Conservation (phyloP, 2,888 invertebrate species). For the Rapana venosa region DNA sequence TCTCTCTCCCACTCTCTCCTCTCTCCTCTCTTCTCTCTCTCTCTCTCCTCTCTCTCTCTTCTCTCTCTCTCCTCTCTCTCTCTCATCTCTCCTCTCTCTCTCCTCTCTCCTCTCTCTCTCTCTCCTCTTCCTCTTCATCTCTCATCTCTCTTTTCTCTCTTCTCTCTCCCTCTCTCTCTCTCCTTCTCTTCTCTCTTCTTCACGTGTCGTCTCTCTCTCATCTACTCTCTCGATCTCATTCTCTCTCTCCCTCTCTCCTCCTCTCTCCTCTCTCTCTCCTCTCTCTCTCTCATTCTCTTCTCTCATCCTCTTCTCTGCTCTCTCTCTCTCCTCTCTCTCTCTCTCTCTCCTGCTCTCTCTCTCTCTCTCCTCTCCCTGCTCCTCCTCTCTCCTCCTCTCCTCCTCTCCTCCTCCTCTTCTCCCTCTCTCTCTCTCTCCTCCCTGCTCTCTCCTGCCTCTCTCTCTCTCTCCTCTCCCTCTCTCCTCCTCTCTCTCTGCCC, state of each 20-base stretch:
- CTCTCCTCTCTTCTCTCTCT: not conserved
- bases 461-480: not conserved
- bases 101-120: not conserved
- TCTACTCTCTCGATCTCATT: not conserved
- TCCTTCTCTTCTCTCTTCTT: not conserved
- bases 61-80: not conserved
- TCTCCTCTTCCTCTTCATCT: not conserved
- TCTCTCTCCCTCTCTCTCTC: not conserved
- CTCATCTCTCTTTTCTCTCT: not conserved
- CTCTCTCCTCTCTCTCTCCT: not conserved
- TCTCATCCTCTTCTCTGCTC: not conserved
- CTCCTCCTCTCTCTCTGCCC: not conserved
- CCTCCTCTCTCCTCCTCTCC: not conserved
- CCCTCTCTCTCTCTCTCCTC: not conserved
- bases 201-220: not conserved
- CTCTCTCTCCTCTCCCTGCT: not conserved
- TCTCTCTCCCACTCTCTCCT: not conserved
- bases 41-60: slow-evolving; percentile 15
- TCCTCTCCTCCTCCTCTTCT: not conserved
- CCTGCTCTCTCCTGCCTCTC: not conserved
- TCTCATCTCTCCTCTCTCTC: not conserved
- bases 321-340: not conserved
- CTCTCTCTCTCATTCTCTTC: not conserved
- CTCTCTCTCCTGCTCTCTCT: slow-evolving; percentile 1
- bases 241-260: slow-evolving; percentile 9